These are phyloP conservation scores for Euborellia annulipes DNA, from an alignment of 1,140 invertebrate genomes.

Conservation along the genomic window DNA sequence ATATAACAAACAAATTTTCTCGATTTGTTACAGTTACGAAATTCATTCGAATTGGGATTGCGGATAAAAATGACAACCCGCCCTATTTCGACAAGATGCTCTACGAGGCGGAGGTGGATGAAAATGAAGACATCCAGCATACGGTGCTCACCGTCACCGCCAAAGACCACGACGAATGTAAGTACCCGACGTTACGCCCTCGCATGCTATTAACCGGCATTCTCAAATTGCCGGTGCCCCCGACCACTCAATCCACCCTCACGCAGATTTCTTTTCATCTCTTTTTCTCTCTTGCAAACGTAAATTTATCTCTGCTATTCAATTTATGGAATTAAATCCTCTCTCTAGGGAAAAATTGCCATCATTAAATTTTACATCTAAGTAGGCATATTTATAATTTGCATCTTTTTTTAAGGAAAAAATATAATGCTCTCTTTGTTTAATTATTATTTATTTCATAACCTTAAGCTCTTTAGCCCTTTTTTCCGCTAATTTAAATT, in stretches of 20 bases:
- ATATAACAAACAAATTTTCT: too few relatives aligned
- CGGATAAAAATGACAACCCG: conserved; percentile 94
- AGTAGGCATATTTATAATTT: too few relatives aligned
- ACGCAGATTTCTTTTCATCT: neutral
- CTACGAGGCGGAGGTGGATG: conserved; percentile 92
- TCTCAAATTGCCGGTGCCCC: neutral
- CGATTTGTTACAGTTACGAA: conserved; percentile 67
- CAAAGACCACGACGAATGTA: conserved; percentile 96
- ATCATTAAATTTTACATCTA: too few relatives aligned
- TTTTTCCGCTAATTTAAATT: too few relatives aligned
- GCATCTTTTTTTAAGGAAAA: too few relatives aligned
- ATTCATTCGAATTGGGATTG: conserved; percentile 80
- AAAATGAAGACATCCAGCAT: conserved; percentile 94
- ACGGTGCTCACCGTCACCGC: conserved; percentile 93
- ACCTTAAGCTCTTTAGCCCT: too few relatives aligned
- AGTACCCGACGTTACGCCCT: conserved; percentile 39
- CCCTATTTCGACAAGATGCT: conserved; percentile 92
- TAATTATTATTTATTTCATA: too few relatives aligned
- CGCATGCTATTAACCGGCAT: too few relatives aligned
- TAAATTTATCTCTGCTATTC: too few relatives aligned
- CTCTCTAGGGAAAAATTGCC: too few relatives aligned
- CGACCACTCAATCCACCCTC: neutral
- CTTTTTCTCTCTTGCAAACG: neutral
- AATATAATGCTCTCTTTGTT: too few relatives aligned
- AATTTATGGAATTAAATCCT: too few relatives aligned